phyloP scores from a whole-genome alignment of 1,140 invertebrate species.

The Elysia chlorotica region DNA sequence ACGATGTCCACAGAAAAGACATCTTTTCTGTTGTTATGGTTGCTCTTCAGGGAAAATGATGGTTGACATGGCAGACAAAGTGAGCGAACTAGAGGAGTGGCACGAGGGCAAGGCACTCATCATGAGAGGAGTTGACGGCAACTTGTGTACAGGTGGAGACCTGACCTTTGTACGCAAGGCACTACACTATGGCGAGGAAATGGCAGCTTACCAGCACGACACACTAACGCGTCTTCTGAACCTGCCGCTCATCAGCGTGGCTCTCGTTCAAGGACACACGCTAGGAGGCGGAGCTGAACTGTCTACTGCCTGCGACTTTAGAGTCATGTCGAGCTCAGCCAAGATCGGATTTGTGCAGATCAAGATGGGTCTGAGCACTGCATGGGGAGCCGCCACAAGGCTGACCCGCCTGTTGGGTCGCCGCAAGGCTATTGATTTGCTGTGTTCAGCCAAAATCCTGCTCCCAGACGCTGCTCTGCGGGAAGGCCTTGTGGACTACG shows the following conservation, averaged over 20 bases:
- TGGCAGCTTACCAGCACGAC: slow-evolving; percentile 67
- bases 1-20: too few species aligned
- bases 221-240: slow-evolving; percentile 60
- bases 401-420: slow-evolving; percentile 63
- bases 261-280: slow-evolving; percentile 65
- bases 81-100: slow-evolving; percentile 63
- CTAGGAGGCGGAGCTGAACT: slow-evolving; percentile 71
- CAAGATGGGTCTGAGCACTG: slow-evolving; percentile 67
- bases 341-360: slow-evolving; percentile 68
- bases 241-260: slow-evolving; percentile 66
- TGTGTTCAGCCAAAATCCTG: slow-evolving; percentile 61
- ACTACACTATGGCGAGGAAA: slow-evolving; percentile 54
- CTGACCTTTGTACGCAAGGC: slow-evolving; percentile 61
- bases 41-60: slow-evolving; percentile 71
- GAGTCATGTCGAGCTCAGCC: slow-evolving; percentile 61
- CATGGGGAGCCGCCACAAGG: slow-evolving; percentile 67
- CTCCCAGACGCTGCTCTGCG: slow-evolving; percentile 54
- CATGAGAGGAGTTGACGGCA: slow-evolving; percentile 63
- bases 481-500: slow-evolving; percentile 54
- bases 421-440: slow-evolving; percentile 62
- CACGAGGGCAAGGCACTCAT: slow-evolving; percentile 66
- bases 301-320: slow-evolving; percentile 66
- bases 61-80: slow-evolving; percentile 65
- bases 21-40: too few species aligned
- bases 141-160: slow-evolving; percentile 71